phyloP scores from a whole-genome alignment of 1,140 invertebrate genomes.

The Sinonovacula constricta region DNA sequence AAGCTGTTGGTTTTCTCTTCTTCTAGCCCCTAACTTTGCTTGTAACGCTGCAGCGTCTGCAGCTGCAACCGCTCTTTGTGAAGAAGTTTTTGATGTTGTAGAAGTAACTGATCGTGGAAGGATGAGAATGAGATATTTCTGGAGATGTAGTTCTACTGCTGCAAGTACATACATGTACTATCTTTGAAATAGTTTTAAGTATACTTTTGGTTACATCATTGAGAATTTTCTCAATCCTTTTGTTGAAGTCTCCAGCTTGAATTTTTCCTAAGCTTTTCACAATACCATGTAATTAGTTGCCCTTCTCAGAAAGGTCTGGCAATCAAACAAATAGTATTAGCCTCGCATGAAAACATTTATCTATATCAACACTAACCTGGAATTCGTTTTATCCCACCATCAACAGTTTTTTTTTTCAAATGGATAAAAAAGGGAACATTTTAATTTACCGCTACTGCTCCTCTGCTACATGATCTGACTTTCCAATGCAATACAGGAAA shows the following conservation, averaged over 20 bases:
- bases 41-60: not conserved
- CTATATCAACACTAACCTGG: too few species aligned
- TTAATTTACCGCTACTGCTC: too few species aligned
- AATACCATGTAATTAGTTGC: not conserved
- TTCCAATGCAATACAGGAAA: too few species aligned
- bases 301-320: not conserved
- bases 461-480: too few species aligned
- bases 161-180: not conserved
- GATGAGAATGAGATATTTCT: not conserved
- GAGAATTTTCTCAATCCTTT: not conserved
- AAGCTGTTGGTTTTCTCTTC: not conserved
- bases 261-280: not conserved
- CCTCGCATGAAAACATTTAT: too few species aligned
- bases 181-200: not conserved
- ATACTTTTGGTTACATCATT: not conserved
- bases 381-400: too few species aligned
- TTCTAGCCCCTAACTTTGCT: not conserved
- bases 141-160: not conserved
- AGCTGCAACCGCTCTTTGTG: not conserved
- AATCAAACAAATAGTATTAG: too few species aligned
- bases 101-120: not conserved
- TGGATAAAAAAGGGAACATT: too few species aligned
- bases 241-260: not conserved
- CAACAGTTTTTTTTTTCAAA: too few species aligned
- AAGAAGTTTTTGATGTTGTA: not conserved